Evolutionary conservation across 2,797 vertebrate genomes (phyloP).

Genomic region (Anguilla pacifica): DNA sequence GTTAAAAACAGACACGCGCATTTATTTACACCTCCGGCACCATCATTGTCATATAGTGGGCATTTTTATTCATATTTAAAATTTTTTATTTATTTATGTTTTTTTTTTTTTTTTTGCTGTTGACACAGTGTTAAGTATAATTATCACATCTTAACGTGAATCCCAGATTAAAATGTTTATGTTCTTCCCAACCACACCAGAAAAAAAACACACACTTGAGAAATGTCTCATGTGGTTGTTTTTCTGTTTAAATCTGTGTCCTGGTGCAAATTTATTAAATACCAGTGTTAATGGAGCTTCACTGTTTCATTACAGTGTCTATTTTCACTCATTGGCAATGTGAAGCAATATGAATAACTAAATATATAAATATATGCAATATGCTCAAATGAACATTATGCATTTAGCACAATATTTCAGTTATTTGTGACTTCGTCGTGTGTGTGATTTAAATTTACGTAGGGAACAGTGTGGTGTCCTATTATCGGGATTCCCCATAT

Average conservation of each 20-base stretch:
- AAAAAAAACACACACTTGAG: not conserved
- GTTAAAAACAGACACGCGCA: not conserved
- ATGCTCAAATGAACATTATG: not conserved
- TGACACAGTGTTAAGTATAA: slow-evolving; percentile 26
- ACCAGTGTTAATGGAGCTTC: not conserved
- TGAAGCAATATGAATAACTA: not conserved
- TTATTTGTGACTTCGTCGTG: not conserved
- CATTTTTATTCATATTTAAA: not conserved
- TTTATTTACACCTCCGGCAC: slow-evolving; percentile 21
- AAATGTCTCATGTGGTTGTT: not conserved
- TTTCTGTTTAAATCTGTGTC: not conserved
- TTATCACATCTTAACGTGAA: slow-evolving; percentile 28
- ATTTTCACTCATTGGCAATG: not conserved
- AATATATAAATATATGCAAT: not conserved
- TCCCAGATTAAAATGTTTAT: not conserved
- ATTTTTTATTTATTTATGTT: too few relatives aligned
- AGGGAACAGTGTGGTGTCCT: too few relatives aligned
- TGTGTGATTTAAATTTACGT: not conserved
- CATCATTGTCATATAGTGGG: slow-evolving; percentile 6
- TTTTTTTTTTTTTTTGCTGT: not conserved
- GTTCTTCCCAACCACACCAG: slow-evolving; percentile 17
- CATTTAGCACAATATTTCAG: not conserved
- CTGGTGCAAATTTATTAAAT: not conserved
- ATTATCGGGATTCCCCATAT: too few relatives aligned
- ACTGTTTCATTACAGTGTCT: not conserved